Evolutionary conservation across 2,888 invertebrate species (phyloP), one percentile per base, ranked within the genome.

Genomic region (Nemurella pictetii): DNA sequence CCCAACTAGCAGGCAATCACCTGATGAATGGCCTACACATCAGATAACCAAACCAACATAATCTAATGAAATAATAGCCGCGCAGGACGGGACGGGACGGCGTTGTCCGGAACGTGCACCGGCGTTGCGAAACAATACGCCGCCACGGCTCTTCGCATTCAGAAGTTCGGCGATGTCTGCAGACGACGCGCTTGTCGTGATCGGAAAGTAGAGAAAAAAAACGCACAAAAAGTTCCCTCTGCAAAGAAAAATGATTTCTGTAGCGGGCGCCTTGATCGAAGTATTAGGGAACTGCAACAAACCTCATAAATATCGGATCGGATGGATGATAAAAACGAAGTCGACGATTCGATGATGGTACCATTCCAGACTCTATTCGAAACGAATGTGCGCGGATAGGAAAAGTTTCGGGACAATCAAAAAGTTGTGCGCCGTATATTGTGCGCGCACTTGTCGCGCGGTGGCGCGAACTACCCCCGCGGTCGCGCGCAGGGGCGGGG

Each of bases 21-120:
- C 80, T 80, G 83, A 84, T 81, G 81, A 81, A 84, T 85, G 80
- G 81, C 72, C 80, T 36, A 74, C 75, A 84, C 85, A 82, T 81
- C 82, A 82, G 82, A 82, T 26, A 82, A 55, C 72, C 81, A 81
- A 36, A 81, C 81, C 25, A 36, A 81, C 35, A 36, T 25, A 80
- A 30, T 80, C 80, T 55, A 55, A 55, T 55, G 55, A 55, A 55
- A 55, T 55, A 55, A 55, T 55, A 55, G 55, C 55, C 3, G 27
- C 29, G 75, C 27, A 7, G 26, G 4, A 26, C 25, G 25, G 27
- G n/a, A 29, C 25, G 75, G 75, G 27, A 1, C 27, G 75, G n/a
- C 29, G 12, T 74, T 74, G 15, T 4, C 74, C n/a, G 74, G 5
- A 20, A 74, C 74, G 74, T 27, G n/a, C 75, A 29, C 75, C 3